Conservation (phyloP, 2,888 invertebrate species). For the Drosophila infuscata region DNA sequence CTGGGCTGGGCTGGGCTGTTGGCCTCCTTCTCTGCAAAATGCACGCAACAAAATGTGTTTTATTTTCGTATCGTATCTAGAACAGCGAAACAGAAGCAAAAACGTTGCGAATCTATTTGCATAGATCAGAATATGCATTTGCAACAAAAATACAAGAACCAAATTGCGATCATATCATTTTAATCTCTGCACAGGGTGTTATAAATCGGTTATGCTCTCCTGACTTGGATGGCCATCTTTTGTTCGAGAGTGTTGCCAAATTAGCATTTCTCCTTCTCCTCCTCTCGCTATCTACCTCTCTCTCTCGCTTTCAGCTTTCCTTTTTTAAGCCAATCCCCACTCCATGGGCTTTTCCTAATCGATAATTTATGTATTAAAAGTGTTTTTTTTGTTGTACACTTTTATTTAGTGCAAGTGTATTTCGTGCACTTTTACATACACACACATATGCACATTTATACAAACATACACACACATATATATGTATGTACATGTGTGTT, state of each 20-base stretch:
- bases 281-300: neutral
- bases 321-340: neutral
- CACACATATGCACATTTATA: neutral
- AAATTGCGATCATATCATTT: neutral
- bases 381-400: neutral
- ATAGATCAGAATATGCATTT: neutral
- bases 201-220: neutral
- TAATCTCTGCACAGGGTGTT: neutral
- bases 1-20: slow-evolving; percentile 10
- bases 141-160: neutral
- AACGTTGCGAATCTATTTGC: neutral
- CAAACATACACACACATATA: slow-evolving; percentile 1
- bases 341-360: neutral
- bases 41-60: slow-evolving; percentile 15
- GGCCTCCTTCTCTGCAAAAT: slow-evolving; percentile 35
- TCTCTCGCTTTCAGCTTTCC: neutral
- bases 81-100: neutral
- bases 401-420: neutral
- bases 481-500: neutral
- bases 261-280: neutral
- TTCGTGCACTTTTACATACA: neutral
- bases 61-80: slow-evolving; percentile 22
- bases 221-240: neutral
- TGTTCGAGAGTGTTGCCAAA: neutral
- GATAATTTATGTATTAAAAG: neutral